Base-by-base conservation (phyloP, 2,113 vertebrate genomes). In the Sinocyclocheilus grahami region DNA sequence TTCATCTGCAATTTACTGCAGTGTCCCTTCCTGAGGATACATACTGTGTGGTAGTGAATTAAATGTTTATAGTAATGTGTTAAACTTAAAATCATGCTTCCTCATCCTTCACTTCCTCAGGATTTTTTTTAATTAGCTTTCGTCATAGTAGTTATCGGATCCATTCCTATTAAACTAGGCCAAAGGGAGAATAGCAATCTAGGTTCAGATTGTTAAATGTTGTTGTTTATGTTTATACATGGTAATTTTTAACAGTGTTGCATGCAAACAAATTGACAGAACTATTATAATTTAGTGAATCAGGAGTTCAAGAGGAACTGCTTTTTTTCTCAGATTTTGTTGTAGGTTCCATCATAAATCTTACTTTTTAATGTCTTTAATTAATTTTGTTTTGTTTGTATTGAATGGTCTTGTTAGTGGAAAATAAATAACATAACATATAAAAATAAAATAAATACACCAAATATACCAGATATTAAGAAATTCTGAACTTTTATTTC, bases 131-230 rank as follows among this genome's bases (percentile, higher is more conserved):
- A 20, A 76, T 51, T 2, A 11, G 39, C n/a, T 27, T 81, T 13
- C 8, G n/a, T 81, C 13, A 81, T 81, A 13, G 5, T 63, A 65
- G n/a, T 81, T 81, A 20, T 65, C n/a, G 11, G 37, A 81, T 65
- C 9, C 39, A 65, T 48, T 27, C 37, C 60, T 79, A 42, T 42
- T 33, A 80, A 62, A 65, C 79, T 81, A 65, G 22, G 79, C 22
- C 79, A 81, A 46, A 81, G 55, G 33, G n/a, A 62, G 12, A 42
- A 42, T 2, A 10, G 9, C 53, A 80, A 27, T 27, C 27, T 27
- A 27, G 78, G 33, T 42, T 46, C 8, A 4, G 13, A 53, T 13
- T 33, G 76, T 5, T 80, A 16, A 27, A 5, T 14, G 7, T 30
- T n/a, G 39, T 81, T 65, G 60, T 81, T 81, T 81, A 27, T 63